Base-by-base conservation (phyloP, 1,140 invertebrate genomes). In the Drosophila truncata region DNA sequence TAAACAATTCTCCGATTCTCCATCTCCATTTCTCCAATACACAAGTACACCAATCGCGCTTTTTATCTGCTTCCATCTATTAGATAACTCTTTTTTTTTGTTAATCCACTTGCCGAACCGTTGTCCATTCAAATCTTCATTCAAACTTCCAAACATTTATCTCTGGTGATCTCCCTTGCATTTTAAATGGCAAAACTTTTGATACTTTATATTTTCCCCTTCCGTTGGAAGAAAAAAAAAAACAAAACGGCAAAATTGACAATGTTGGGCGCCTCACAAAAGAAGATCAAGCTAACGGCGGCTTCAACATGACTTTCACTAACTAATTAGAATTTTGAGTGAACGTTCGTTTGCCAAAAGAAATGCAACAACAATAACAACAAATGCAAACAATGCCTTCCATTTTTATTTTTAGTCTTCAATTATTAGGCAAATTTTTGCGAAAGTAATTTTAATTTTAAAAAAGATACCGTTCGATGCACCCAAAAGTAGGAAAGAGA, bases 391-490 rank as follows among this genome's bases (percentile, higher is more conserved):
- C 44, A 70, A 49, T 27, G 27, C 10, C 31, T 10, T 23, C 6
- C 6, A n/a, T 41, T 71, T 71, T 52, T 67, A 58, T 75, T 66
- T 78, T 49, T 65, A 60, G 64, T 80, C 39, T 78, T 83, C 84
- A 88, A 87, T 87, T 87, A 88, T 87, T 88, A 87, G 47, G 65
- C 84, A 88, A 87, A 87, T 87, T 88, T 87, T 88, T 88, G 84
- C 84, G 84, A 87, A 87, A 87, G 84, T 83, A 59, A 50, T 50
- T 29, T 49, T 18, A 10, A 16, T 35, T 23, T 35, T 23, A 20
- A 29, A 33, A 18, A 33, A 18, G 20, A 69, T 84, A 87, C 83
- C 83, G 79, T 87, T 87, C 16, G 44, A 63, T 69, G 35, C 52
- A 44, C 42, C 33, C 31, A 54, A 47, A 39, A 13, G 20, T 8